A percentile compares a stretch with the other conserved stretches of the same genome.
phyloP scores from a whole-genome alignment of 2,888 invertebrate genomes.

The Zhuqinia jingwanae region DNA sequence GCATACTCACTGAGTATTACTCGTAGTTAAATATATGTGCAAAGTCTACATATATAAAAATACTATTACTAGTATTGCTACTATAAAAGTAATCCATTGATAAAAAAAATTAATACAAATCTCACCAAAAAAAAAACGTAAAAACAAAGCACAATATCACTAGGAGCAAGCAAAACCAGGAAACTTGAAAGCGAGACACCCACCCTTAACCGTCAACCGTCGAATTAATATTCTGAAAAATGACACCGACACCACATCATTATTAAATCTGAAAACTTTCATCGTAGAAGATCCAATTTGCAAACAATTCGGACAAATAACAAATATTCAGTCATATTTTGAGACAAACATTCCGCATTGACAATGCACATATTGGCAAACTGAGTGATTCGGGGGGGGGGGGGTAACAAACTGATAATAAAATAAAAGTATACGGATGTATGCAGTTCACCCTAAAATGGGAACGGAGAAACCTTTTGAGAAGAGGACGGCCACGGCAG shows the following conservation, averaged over 20 bases:
- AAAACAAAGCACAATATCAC: not conserved
- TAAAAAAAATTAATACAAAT: not conserved
- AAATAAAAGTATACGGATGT: not conserved
- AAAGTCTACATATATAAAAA: not conserved
- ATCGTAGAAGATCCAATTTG: constrained; percentile 29
- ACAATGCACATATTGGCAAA: not conserved
- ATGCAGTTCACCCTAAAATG: not conserved
- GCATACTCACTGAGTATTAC: not conserved
- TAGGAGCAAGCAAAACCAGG: constrained; percentile 11
- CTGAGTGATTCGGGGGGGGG: not conserved
- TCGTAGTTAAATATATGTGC: not conserved
- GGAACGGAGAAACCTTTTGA: constrained; percentile 71
- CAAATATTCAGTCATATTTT: constrained; percentile 6
- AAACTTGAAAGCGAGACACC: constrained; percentile 54
- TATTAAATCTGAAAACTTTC: not conserved
- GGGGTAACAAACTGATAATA: constrained; percentile 26
- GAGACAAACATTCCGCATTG: constrained; percentile 12
- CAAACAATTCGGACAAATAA: constrained; percentile 13
- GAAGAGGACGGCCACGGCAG: constrained; percentile 74
- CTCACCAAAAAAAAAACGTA: not conserved
- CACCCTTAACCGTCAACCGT: constrained; percentile 59
- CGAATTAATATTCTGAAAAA: constrained; percentile 61
- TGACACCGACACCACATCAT: constrained; percentile 53
- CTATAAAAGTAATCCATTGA: not conserved
- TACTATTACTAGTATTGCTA: no score